Evolutionary conservation across 2,888 invertebrate species (phyloP).

Genomic region (Macaria notata): DNA sequence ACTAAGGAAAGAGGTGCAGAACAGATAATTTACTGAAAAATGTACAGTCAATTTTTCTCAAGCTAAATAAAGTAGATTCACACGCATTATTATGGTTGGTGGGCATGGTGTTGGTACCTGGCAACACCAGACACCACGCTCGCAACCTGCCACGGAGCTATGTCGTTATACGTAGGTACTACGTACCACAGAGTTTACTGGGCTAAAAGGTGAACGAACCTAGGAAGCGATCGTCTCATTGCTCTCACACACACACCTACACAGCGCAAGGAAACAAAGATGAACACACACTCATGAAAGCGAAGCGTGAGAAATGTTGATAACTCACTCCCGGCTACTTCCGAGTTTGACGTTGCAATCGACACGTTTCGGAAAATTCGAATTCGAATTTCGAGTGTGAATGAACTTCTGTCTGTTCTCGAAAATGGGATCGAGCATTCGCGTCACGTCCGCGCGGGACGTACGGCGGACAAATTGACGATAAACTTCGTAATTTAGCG

Average conservation of each 20-base stretch:
- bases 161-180: constrained; percentile 43
- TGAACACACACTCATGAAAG: constrained; percentile 64
- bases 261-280: constrained; percentile 53
- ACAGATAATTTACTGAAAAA: too few relatives aligned
- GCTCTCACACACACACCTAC: constrained; percentile 68
- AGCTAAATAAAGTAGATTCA: too few relatives aligned
- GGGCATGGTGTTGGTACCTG: background rate
- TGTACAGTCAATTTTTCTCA: too few relatives aligned
- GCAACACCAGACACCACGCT: constrained; percentile 40
- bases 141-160: constrained; percentile 14
- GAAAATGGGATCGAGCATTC: constrained; percentile 44
- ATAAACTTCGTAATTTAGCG: constrained; percentile 45
- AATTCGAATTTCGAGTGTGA: constrained; percentile 49
- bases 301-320: constrained; percentile 80
- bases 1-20: too few relatives aligned
- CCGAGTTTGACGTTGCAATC: constrained; percentile 64
- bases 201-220: constrained; percentile 82
- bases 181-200: constrained; percentile 76
- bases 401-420: constrained; percentile 46
- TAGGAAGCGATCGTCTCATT: constrained; percentile 69
- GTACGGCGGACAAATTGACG: constrained; percentile 49
- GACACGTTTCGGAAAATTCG: constrained; percentile 48
- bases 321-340: constrained; percentile 79
- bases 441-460: constrained; percentile 44
- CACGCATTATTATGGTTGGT: too few relatives aligned